Evolutionary conservation across 2,797 vertebrate genomes (phyloP).

Genomic region (Cyclura pinguis): DNA sequence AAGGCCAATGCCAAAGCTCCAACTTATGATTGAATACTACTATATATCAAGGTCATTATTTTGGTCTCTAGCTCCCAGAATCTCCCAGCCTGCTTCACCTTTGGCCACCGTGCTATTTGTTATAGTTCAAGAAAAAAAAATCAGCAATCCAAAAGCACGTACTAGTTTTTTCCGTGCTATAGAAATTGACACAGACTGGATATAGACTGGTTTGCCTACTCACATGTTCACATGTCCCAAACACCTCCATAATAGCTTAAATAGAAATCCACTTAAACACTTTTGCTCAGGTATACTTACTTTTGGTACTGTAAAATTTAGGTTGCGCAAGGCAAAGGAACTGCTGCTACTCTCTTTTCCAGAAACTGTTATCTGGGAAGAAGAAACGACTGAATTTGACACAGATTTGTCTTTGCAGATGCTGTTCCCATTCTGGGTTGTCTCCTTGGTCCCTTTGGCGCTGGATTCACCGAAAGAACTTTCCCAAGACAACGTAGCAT

Average conservation of each 20-base stretch:
- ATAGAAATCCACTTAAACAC: not conserved
- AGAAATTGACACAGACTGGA: not conserved
- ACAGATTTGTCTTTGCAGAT: not conserved
- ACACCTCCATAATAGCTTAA: not conserved
- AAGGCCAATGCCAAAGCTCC: not conserved
- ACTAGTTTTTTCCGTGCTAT: not conserved
- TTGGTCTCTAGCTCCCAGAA: no score
- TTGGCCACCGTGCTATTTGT: no score
- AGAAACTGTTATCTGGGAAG: not conserved
- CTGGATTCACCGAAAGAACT: constrained; percentile 5
- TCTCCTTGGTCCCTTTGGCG: not conserved
- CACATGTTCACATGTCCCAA: not conserved
- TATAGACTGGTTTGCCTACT: not conserved
- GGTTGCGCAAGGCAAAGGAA: constrained; percentile 73
- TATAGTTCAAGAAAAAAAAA: no score
- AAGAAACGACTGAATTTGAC: accelerated
- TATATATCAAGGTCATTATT: no score
- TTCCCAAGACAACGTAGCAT: constrained; percentile 84
- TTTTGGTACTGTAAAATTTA: constrained; percentile 84
- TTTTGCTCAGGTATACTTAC: constrained; percentile 64
- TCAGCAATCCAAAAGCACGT: no score
- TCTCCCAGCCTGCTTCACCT: no score
- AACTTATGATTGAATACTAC: not conserved
- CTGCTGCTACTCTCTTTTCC: not conserved
- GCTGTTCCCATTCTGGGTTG: not conserved